Base-by-base conservation (phyloP, 1,140 invertebrate genomes). In the Popillia japonica region DNA sequence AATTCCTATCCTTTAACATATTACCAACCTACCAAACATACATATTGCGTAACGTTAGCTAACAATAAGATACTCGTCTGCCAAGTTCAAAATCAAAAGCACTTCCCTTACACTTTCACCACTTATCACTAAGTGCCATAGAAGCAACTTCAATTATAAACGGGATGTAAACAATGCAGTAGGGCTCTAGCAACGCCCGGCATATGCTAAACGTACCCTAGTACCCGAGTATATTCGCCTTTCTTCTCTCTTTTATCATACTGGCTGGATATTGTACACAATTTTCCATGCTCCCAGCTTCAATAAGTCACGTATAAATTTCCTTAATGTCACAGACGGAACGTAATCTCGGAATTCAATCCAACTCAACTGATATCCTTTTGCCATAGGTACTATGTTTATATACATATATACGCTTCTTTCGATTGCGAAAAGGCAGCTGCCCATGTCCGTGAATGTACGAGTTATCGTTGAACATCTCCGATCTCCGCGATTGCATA, bases 291-390 rank as follows among this genome's bases (percentile, higher is more conserved):
- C 27, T 68, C 27, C 61, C 61, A 10, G 61, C 61, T 23, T 34
- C 61, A 68, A 68, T 68, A 68, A 23, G 61, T 68, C 22, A 68
- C 61, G 61, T 68, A 68, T 68, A 68, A 68, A 68, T 68, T 68
- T 68, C 27, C 61, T 68, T 68, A 68, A 68, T 68, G 61, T 68
- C 61, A 20, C 7, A 68, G 61, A 68, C 61, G 61, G 22, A 68
- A 68, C 61, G 61, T 68, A 68, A 68, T 68, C 61, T 68, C 61
- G 61, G 27, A 68, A 68, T 34, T 68, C 61, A 34, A 68, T 68
- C 61, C 27, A 20, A 55, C 14, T 34, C 27, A 34, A 34, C 27
- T 34, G 27, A 34, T 34, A 34, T 17, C 48, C 48, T 14, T 55
- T 17, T n/a, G 48, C n/a, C 17, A 55, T 55, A 6, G 6, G 48